A percentile compares a stretch with the other conserved stretches of the same genome.
These are phyloP conservation scores for Tetragnatha versicolor DNA, from an alignment of 1,140 invertebrate genomes.

Conservation along the genomic window DNA sequence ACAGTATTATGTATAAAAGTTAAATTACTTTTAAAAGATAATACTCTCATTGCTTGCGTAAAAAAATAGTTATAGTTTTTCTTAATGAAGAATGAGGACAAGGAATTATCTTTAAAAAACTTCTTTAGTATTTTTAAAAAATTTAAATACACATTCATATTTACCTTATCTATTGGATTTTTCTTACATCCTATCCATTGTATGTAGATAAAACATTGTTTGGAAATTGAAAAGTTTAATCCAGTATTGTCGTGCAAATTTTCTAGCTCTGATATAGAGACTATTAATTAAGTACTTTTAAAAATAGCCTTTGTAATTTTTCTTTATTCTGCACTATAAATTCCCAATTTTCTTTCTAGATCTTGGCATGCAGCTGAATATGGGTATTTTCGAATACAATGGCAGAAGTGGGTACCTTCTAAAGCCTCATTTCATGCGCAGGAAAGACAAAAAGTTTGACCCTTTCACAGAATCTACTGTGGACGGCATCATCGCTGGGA, in stretches of 20 bases:
- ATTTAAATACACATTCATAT: no score
- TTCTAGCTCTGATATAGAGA: not conserved
- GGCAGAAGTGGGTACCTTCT: constrained; percentile 90
- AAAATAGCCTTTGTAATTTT: not conserved
- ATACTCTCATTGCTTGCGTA: no score
- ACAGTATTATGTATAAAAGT: no score
- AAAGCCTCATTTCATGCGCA: constrained; percentile 98
- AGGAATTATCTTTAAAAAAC: no score
- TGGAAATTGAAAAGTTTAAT: not conserved
- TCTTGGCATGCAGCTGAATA: constrained; percentile 97
- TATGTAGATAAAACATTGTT: not conserved
- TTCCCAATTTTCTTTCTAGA: constrained; percentile 67
- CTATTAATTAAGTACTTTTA: not conserved
- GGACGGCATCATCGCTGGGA: constrained; percentile 98
- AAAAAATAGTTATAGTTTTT: no score
- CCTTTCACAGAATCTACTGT: constrained; percentile 99
- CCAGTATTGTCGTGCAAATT: not conserved
- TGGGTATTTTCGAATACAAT: constrained; percentile 99
- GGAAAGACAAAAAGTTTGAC: constrained; percentile 92
- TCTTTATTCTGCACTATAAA: not conserved
- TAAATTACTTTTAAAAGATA: no score
- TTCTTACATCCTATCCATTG: no score
- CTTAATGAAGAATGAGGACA: no score
- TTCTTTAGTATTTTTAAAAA: no score
- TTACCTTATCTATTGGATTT: no score